Conservation (phyloP, 2,888 invertebrate genomes). For the Drosophila limbata region DNA sequence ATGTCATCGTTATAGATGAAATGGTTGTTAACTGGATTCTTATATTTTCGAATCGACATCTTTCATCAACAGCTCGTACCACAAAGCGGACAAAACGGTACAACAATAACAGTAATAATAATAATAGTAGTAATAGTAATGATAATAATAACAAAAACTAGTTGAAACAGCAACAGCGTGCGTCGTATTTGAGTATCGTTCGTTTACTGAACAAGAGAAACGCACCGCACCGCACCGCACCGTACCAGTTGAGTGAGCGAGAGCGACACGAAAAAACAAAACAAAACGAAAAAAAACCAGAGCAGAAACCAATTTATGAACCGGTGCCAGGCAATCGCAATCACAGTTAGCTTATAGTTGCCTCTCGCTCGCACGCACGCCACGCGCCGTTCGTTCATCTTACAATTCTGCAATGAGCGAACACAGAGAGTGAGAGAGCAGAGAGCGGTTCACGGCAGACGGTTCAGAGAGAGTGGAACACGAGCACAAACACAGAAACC, state of each 20-base stretch:
- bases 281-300: slow-evolving; percentile 45
- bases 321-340: slow-evolving; percentile 54
- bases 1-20: slow-evolving; percentile 63
- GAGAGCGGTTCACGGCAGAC: slow-evolving; percentile 55
- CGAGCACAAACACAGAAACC: not conserved
- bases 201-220: slow-evolving; percentile 49
- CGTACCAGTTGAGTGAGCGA: slow-evolving; percentile 40
- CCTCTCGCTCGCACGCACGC: slow-evolving; percentile 38
- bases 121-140: not conserved
- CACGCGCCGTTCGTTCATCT: not conserved
- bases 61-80: not conserved
- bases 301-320: slow-evolving; percentile 67
- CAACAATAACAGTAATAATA: not conserved
- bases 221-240: slow-evolving; percentile 26
- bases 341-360: slow-evolving; percentile 33
- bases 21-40: slow-evolving; percentile 61
- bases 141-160: slow-evolving; percentile 8
- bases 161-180: slow-evolving; percentile 41
- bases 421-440: slow-evolving; percentile 16
- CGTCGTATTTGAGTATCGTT: slow-evolving; percentile 51
- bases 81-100: not conserved
- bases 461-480: slow-evolving; percentile 53
- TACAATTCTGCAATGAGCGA: slow-evolving; percentile 45
- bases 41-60: slow-evolving; percentile 49
- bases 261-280: not conserved